Evolutionary conservation across 2,113 vertebrate genomes (phyloP).

Genomic region (Bubo scandiacus): DNA sequence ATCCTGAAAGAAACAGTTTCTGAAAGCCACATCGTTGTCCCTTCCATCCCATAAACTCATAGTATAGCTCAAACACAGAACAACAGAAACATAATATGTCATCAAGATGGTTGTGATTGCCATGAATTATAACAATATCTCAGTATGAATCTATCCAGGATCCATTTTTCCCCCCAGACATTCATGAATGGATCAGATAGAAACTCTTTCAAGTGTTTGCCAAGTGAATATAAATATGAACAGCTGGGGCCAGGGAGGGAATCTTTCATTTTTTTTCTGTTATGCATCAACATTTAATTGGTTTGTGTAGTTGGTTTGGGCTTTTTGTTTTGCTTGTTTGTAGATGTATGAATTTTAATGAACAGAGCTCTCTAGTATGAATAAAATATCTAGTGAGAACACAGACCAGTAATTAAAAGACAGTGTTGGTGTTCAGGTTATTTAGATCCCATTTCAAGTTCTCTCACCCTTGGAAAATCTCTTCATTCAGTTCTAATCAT

Average conservation of each 20-base stretch:
- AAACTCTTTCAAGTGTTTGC: constrained; percentile 43
- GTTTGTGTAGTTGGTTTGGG: not conserved
- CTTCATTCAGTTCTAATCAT: not conserved
- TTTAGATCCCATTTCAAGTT: not conserved
- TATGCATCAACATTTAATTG: constrained; percentile 27
- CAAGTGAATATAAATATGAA: constrained; percentile 54
- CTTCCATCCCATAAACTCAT: not conserved
- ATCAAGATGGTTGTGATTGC: not conserved
- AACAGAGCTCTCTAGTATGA: not conserved
- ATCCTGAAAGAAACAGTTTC: not conserved
- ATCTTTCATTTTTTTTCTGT: not conserved
- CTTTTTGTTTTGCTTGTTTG: constrained; percentile 21
- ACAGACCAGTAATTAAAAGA: not conserved
- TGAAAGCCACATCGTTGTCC: not conserved
- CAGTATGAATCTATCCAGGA: not conserved
- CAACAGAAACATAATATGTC: not conserved
- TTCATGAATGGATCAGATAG: constrained; percentile 8
- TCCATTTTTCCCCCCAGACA: not conserved
- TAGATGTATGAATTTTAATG: constrained; percentile 13
- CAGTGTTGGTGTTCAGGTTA: not conserved
- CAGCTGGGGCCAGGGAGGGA: constrained; percentile 1
- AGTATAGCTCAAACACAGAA: not conserved
- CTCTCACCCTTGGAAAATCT: not conserved
- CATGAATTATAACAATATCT: constrained; percentile 13
- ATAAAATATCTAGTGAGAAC: not conserved